These are phyloP conservation scores for Anarrhichthys ocellatus DNA, from an alignment of 2,113 vertebrate species.

Conservation along the genomic window DNA sequence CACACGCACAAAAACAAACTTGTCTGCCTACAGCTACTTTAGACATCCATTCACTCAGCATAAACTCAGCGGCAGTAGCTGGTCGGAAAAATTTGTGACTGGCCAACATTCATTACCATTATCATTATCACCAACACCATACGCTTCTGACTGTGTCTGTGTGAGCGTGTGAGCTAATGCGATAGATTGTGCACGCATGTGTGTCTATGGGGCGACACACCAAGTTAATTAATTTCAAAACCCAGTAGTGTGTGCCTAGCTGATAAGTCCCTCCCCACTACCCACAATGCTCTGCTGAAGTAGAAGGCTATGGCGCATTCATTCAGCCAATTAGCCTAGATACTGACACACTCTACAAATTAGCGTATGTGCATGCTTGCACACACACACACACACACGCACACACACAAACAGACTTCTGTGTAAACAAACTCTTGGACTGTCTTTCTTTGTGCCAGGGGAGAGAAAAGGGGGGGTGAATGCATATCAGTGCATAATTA, in stretches of 20 bases:
- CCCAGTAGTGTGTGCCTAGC: constrained; percentile 78
- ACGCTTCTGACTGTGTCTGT: constrained; percentile 55
- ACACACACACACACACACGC: constrained; percentile 46
- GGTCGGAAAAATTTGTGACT: constrained; percentile 70
- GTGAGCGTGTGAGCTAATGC: constrained; percentile 30
- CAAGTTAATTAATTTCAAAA: constrained; percentile 86
- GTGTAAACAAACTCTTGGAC: constrained; percentile 80
- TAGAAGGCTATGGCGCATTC: constrained; percentile 75
- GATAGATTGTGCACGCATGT: constrained; percentile 53
- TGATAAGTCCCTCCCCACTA: constrained; percentile 86
- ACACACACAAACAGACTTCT: constrained; percentile 61
- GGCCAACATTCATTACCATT: constrained; percentile 81
- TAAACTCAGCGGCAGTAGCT: constrained; percentile 70
- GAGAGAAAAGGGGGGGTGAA: constrained; percentile 70
- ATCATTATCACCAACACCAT: constrained; percentile 78
- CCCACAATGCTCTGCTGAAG: constrained; percentile 81
- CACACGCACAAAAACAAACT: constrained; percentile 21
- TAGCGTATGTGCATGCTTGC: constrained; percentile 71
- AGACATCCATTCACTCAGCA: constrained; percentile 62
- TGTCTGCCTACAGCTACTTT: constrained; percentile 48
- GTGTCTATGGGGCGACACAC: constrained; percentile 71
- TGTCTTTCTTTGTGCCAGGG: constrained; percentile 82
- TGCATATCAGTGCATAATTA: constrained; percentile 86
- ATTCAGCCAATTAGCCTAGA: constrained; percentile 85
- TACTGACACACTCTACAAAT: constrained; percentile 82